Evolutionary conservation across 2,888 invertebrate genomes (phyloP), one percentile per base, ranked within the genome.

Genomic region (Campaea margaritaria): DNA sequence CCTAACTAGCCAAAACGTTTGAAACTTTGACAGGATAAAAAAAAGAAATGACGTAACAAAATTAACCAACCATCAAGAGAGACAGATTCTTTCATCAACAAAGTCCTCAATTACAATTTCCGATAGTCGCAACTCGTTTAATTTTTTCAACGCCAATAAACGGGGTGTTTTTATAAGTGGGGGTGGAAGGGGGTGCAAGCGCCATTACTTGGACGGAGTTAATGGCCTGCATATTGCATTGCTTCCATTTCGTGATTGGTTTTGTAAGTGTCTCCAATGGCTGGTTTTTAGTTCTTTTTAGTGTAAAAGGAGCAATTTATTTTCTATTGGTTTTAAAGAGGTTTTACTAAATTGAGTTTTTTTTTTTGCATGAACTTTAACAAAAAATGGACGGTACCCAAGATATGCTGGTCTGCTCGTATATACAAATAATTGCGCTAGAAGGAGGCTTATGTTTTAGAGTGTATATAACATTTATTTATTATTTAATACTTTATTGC

Each of bases 181-280:
- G 14, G 42, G 45, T 52, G n/a, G 41, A 10, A 14, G 12, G n/a
- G 38, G 44, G 51, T 12, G 12, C 0, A 41, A 51, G 39, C 49
- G 58, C 60, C 49, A 60, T 60, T 47, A 57, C 58, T 63, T 56
- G 48, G 58, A 62, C 49, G 59, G 62, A 73, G 74, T 76, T 83
- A 81, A 82, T 76, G 73, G 77, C 69, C 68, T 83, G 81, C 78
- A 81, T 78, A 79, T 75, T 81, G 80, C 78, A 78, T 74, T 67
- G 74, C 57, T 46, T 73, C 78, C 76, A 76, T 81, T 75, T 66
- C 70, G 65, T 77, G 81, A 83, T 83, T 82, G 75, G 74, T 70
- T 75, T 78, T 59, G 74, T 63, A 72, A 72, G 67, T 72, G 68
- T 64, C 65, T 62, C 54, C 62, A 48, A 57, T 64, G 46, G 52